Evolutionary conservation across 2,888 invertebrate genomes (phyloP), one percentile per base, ranked within the genome.

Genomic region (Nomada ruficornis): DNA sequence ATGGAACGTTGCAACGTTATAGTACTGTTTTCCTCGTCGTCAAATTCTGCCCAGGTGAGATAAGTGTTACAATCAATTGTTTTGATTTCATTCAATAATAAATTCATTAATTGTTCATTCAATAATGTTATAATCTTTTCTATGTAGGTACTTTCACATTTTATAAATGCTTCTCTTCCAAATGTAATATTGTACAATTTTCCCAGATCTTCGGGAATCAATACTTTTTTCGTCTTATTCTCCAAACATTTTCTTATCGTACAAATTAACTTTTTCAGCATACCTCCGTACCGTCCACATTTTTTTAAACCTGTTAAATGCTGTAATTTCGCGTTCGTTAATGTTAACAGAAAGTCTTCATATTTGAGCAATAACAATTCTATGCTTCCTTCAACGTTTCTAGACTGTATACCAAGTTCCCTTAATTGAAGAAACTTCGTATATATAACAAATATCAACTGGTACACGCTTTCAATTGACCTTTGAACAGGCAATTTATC

Each of bases 1-100:
- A 94, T 87, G 2, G 91, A 88, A 65, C 89, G 88, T 76, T 94
- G 94, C 11, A 94, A 76, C 9, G 91, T 88, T 2, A 91, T 82
- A 36, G 36, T 36, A 7, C 7, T 75, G 52, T 91, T 89, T 5
- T 91, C 90, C 18, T 82, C 76, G 4, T 92, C 91, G 3, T 92
- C 86, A 18, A 91, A 26, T 52, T 91, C 92, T 4, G 88, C 90
- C 94, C 94, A 94, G 3, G 82, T 86, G 2, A 94, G 52, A 59
- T 91, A 94, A 70, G 88, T 90, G 4, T 90, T 85, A 20, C 89
- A 90, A 55, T 91, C 89, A 3, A 94, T 80, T 55, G 91, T 89
- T 50, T 93, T 91, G 3, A 92, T 71, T 77, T 89, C 90, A 13
- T 78, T 88, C 26, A 90, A 60, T n/a, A 94, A 77, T 11, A 91